Evolutionary conservation across 2,888 invertebrate species (phyloP).

Genomic region (Schrankia costaestrigalis): DNA sequence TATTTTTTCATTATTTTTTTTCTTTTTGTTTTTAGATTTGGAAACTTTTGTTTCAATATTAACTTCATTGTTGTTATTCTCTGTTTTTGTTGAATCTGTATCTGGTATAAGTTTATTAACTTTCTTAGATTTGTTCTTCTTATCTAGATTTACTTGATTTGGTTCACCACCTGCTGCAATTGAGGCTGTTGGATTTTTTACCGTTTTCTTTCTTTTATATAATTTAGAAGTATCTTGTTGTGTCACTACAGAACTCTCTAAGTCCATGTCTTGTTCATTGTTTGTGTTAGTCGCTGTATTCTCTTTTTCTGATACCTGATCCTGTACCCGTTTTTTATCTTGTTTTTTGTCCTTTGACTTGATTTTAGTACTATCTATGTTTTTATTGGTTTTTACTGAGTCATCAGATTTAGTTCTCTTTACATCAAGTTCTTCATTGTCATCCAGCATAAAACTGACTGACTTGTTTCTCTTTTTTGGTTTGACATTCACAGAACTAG

Average conservation of each 20-base stretch:
- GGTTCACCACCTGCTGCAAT: constrained; percentile 11
- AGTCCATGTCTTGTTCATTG: constrained; percentile 20
- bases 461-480: constrained; percentile 68
- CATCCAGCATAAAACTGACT: constrained; percentile 66
- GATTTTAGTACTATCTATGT: constrained; percentile 14
- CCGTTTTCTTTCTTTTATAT: background rate
- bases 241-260: constrained; percentile 15
- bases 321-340: constrained; percentile 24
- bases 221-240: constrained; percentile 12
- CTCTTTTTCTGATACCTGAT: constrained; percentile 36
- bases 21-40: constrained; percentile 52
- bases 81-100: constrained; percentile 23
- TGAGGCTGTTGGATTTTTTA: constrained; percentile 6
- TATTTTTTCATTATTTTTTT: constrained; percentile 4
- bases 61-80: constrained; percentile 25
- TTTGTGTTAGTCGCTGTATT: constrained; percentile 26
- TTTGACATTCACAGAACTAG: constrained; percentile 28
- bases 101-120: constrained; percentile 30
- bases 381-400: constrained; percentile 23
- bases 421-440: constrained; percentile 47
- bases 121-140: constrained; percentile 39
- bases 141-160: constrained; percentile 13
- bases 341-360: constrained; percentile 22
- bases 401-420: constrained; percentile 62
- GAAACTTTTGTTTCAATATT: constrained; percentile 26